phyloP scores from a whole-genome alignment of 2,797 vertebrate genomes.

The Caiman crocodilus region DNA sequence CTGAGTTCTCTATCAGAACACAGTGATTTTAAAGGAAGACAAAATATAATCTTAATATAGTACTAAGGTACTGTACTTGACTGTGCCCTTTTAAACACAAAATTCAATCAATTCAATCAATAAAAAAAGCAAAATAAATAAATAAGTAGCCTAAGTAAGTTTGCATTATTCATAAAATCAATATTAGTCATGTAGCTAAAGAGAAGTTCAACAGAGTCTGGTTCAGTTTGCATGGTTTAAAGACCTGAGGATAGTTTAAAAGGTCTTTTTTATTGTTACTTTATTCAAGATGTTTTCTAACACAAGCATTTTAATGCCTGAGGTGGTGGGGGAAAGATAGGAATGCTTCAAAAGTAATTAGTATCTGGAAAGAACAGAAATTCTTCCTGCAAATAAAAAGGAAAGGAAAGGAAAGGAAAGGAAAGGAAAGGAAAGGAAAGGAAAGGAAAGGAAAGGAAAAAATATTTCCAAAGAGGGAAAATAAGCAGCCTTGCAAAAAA shows the following conservation, averaged over 20 bases:
- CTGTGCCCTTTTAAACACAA: neutral
- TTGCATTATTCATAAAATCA: slow-evolving; percentile 1
- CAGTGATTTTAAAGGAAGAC: neutral
- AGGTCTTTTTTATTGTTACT: neutral
- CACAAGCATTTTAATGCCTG: neutral
- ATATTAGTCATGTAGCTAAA: neutral
- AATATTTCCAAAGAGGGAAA: neutral
- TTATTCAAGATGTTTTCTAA: slow-evolving; percentile 16
- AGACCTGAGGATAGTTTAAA: neutral
- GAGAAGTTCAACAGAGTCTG: neutral
- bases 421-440: neutral
- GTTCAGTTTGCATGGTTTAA: neutral
- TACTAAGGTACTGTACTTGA: neutral
- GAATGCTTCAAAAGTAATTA: slow-evolving; percentile 13
- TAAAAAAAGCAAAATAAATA: neutral
- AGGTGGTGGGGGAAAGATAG: neutral
- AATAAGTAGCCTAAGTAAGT: neutral
- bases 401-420: neutral
- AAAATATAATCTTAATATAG: neutral
- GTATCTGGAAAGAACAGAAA: neutral
- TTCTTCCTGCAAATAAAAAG: neutral
- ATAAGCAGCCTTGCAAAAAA: neutral
- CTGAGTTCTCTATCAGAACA: neutral
- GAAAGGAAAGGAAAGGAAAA: neutral
- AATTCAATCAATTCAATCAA: neutral